A percentile compares a stretch with the other conserved stretches of the same genome.
These are phyloP conservation scores for Astropecten irregularis DNA, from an alignment of 53 echinoderm and acorn worm genomes.

Conservation along the genomic window DNA sequence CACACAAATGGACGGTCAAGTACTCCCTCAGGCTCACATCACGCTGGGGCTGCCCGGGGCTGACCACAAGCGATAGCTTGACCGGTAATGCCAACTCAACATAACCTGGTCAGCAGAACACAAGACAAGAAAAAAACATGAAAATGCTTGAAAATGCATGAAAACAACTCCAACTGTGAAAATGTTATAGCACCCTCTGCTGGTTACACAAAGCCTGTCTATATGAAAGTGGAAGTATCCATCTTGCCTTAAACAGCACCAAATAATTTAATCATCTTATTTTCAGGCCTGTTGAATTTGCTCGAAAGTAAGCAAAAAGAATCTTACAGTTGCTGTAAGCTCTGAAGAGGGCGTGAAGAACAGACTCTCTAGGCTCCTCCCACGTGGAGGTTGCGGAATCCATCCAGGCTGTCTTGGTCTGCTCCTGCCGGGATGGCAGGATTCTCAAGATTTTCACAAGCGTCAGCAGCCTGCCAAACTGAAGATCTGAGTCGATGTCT, in stretches of 20 bases:
- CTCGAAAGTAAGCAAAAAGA: too few relatives aligned
- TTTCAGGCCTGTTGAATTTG: too few relatives aligned
- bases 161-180: too few relatives aligned
- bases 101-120: constrained; percentile 63
- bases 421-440: constrained; percentile 57
- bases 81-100: constrained; percentile 77
- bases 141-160: too few relatives aligned
- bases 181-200: too few relatives aligned
- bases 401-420: constrained; percentile 65
- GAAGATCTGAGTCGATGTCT: constrained; percentile 52
- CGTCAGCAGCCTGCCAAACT: constrained; percentile 69
- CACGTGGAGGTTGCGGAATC: constrained; percentile 51
- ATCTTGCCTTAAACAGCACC: too few relatives aligned
- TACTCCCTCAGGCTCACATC: constrained; percentile 72
- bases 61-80: constrained; percentile 65
- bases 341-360: constrained; percentile 67
- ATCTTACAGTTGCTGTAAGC: constrained; percentile 71
- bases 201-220: too few relatives aligned
- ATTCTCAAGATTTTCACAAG: constrained; percentile 63
- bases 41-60: constrained; percentile 67
- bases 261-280: too few relatives aligned
- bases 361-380: constrained; percentile 62
- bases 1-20: constrained; percentile 74
- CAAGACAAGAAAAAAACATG: not conserved
- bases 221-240: too few relatives aligned